phyloP scores from a whole-genome alignment of 2,888 invertebrate genomes.

The Lobophora halterata region DNA sequence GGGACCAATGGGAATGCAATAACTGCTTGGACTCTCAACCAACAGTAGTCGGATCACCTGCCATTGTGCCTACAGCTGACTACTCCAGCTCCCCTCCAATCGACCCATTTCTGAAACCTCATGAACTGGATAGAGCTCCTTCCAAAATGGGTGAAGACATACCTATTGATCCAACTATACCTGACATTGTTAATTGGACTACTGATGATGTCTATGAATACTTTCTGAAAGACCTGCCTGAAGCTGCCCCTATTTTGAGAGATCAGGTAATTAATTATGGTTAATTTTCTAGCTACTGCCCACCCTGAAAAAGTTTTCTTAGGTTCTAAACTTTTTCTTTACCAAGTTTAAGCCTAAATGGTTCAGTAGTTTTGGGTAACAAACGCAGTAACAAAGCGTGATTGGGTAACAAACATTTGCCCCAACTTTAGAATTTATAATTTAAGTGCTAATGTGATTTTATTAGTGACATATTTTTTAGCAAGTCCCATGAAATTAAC shows the following conservation, averaged over 20 bases:
- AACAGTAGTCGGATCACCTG: slow-evolving; percentile 58
- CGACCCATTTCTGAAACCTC: slow-evolving; percentile 71
- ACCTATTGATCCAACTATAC: slow-evolving; percentile 84
- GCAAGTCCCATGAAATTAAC: no score
- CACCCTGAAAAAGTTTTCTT: no score
- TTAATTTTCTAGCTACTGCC: no score
- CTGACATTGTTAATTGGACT: slow-evolving; percentile 91
- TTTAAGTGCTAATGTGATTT: no score
- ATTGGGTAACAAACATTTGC: no score
- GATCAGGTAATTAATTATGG: slow-evolving; percentile 84
- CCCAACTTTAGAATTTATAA: no score
- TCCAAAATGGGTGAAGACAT: slow-evolving; percentile 64
- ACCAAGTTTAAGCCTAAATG: no score
- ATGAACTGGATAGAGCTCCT: slow-evolving; percentile 67
- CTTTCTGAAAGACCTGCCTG: slow-evolving; percentile 88
- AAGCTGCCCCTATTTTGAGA: slow-evolving; percentile 89
- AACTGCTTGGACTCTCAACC: slow-evolving; percentile 81
- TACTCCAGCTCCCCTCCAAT: slow-evolving; percentile 46
- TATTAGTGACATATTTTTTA: background rate
- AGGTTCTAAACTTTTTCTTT: no score
- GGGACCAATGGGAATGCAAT: slow-evolving; percentile 86
- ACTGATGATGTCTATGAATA: slow-evolving; percentile 91
- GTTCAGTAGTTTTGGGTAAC: no score
- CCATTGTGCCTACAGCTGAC: slow-evolving; percentile 55
- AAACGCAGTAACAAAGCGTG: no score